These are phyloP conservation scores for Autographa gamma DNA, from an alignment of 2,888 invertebrate genomes.

Conservation along the genomic window DNA sequence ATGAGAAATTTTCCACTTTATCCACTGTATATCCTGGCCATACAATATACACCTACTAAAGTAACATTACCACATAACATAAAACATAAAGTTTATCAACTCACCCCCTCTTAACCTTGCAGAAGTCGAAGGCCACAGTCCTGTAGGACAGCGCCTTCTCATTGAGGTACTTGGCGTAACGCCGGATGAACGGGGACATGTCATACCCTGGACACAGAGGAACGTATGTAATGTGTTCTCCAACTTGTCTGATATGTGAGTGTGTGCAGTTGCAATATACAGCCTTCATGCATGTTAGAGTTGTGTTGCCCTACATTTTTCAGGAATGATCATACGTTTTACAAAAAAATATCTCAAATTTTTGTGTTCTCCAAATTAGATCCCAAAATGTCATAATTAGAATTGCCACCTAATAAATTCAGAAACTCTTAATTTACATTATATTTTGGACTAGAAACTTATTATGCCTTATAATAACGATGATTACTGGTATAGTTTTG, in stretches of 20 bases:
- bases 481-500: not conserved
- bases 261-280: constrained; percentile 20
- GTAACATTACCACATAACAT: too few species aligned
- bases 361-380: not conserved
- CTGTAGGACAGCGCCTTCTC: constrained; percentile 99
- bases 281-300: constrained; percentile 47
- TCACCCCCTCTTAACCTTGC: constrained; percentile 99
- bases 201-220: constrained; percentile 94
- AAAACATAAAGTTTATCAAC: constrained; percentile 56
- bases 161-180: constrained; percentile 99
- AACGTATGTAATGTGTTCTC: constrained; percentile 31
- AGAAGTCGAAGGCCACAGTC: constrained; percentile 99
- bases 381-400: too few species aligned
- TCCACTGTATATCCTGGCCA: too few species aligned
- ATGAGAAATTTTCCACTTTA: too few species aligned
- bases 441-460: not conserved
- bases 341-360: not conserved
- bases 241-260: not conserved
- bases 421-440: too few species aligned
- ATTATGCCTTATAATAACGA: not conserved
- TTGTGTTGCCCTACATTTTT: not conserved
- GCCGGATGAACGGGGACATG: constrained; percentile 99
- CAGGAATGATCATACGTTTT: not conserved
- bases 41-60: too few species aligned
- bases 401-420: too few species aligned